Base-by-base conservation (phyloP, 2,797 vertebrate species). In the Netta rufina region DNA sequence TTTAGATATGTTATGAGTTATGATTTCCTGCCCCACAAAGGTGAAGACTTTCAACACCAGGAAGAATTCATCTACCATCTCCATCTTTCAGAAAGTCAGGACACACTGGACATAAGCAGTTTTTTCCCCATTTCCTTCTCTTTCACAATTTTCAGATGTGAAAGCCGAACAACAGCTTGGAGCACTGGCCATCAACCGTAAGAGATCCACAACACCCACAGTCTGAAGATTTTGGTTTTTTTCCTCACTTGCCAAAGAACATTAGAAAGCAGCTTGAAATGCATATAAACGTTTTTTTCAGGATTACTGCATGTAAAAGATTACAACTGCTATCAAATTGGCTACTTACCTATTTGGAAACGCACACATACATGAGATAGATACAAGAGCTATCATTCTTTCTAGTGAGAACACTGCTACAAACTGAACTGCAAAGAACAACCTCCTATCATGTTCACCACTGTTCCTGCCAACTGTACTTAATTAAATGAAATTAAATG, bases 341-440 rank as follows among this genome's bases (percentile, higher is more conserved):
- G 9, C 8, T 73, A 41, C 32, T 92, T 93, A 79, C 85, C 88
- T 86, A 30, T 38, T 60, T 38, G 76, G 27, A 83, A 91, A 80
- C 12, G 57, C 8, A 71, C 14, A 38, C 14, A 84, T 15, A 56
- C 16, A 54, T 0, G 1, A 88, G 22, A 78, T 1, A 87, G 13
- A 66, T 9, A 70, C 3, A 89, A 64, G 27, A 87, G 30, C 21
- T 75, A 57, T 36, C 24, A 32, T 6, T 80, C 45, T 38, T 87
- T 28, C 61, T 16, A 70, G 41, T 28, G 14, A 86, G 43, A 13
- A 38, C 25, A 56, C 9, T 41, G n/a, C 19, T 58, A 54, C n/a
- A 16, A 88, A 56, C 17, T 13, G 36, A 58, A 67, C 7, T 22
- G 51, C 12, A 93, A 61, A 81, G 86, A 61, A 2, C 13, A 61